Percentiles rank a stretch among this genome's conserved stretches.
These are phyloP conservation scores for Scolanthus callimorphus DNA, from an alignment of 92 coral and sea anemone species.

Conservation along the genomic window DNA sequence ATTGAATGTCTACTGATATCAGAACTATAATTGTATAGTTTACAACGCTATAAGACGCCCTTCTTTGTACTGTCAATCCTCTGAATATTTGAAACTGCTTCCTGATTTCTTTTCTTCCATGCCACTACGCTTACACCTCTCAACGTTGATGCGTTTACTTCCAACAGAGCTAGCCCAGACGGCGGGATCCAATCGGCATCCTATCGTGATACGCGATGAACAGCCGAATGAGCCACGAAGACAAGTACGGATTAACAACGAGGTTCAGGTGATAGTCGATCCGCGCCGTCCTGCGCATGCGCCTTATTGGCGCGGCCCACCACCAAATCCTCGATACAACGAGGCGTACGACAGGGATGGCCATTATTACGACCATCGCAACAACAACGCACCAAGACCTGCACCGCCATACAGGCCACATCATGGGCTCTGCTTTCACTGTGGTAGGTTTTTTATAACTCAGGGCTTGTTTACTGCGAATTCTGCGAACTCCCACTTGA, in stretches of 20 bases:
- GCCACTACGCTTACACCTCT: no score
- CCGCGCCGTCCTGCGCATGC: neutral
- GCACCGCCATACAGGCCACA: neutral
- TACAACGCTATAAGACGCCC: no score
- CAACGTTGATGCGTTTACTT: no score
- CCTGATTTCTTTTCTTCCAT: no score
- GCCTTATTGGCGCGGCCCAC: neutral
- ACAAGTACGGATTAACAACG: neutral
- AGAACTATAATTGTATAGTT: no score
- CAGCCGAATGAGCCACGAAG: neutral
- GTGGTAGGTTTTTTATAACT: constrained; percentile 5
- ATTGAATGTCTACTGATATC: no score
- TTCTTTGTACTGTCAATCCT: no score
- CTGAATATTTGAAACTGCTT: no score
- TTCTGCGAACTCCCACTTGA: neutral
- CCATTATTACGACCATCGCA: constrained; percentile 1
- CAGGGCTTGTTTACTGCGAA: neutral
- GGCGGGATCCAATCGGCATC: neutral
- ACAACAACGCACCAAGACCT: neutral
- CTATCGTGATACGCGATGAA: neutral
- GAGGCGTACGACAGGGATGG: constrained; percentile 2
- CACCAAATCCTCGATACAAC: neutral
- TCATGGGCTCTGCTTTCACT: constrained; percentile 10
- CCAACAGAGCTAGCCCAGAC: neutral
- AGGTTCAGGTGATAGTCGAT: neutral